A percentile compares a stretch with the other conserved stretches of the same genome.
Conservation (phyloP, 2,888 invertebrate species). For the Drosophila villosipedis region DNA sequence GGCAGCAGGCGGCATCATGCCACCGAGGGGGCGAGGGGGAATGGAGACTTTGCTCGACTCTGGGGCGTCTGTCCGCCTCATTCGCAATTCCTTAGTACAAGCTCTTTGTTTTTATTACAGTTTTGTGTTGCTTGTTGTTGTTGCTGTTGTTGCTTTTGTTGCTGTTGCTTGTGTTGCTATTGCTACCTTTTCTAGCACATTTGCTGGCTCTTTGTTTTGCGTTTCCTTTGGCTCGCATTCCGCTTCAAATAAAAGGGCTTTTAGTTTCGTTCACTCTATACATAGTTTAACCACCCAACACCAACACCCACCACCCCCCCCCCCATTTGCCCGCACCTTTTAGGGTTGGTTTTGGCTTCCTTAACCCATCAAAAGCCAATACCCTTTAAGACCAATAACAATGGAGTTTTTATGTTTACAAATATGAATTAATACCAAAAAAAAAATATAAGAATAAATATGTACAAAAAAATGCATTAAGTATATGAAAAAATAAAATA, state of each 20-base stretch:
- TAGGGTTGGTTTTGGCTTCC: constrained; percentile 30
- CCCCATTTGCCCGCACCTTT: not conserved
- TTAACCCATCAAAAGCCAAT: constrained; percentile 6
- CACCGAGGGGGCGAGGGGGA: not conserved
- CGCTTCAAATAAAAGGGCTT: constrained; percentile 45
- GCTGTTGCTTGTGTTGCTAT: constrained; percentile 23
- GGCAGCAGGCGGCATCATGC: not conserved
- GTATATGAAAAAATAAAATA: not conserved
- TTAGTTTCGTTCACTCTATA: constrained; percentile 52
- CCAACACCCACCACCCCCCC: not conserved
- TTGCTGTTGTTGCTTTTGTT: not conserved
- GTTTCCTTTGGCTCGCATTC: constrained; percentile 62
- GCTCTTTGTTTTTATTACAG: constrained; percentile 33
- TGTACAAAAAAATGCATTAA: not conserved
- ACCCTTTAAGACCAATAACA: not conserved
- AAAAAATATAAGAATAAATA: not conserved
- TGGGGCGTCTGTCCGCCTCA: constrained; percentile 31
- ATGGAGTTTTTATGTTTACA: not conserved
- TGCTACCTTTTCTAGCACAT: constrained; percentile 52
- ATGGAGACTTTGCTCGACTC: constrained; percentile 30
- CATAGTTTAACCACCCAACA: constrained; percentile 23
- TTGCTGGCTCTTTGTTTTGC: constrained; percentile 46
- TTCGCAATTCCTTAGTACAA: constrained; percentile 33
- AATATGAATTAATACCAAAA: not conserved
- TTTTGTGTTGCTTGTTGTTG: constrained; percentile 9